A percentile compares a stretch with the other conserved stretches of the same genome.
These are phyloP conservation scores for Polia nebulosa DNA, from an alignment of 2,888 invertebrate species.

Conservation along the genomic window DNA sequence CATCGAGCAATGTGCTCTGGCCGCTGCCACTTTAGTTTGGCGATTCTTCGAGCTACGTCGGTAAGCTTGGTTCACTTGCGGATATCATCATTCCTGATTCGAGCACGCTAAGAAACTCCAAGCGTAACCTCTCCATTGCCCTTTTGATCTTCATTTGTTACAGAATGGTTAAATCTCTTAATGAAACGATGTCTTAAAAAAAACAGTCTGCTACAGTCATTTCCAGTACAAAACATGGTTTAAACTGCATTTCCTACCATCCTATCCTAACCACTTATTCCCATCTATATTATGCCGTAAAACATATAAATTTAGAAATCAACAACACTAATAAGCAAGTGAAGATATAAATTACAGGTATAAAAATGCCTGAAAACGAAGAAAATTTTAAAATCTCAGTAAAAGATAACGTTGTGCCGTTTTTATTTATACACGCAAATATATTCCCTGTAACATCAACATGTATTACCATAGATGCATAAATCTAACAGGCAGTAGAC, in stretches of 20 bases:
- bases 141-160: no score
- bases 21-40: no score
- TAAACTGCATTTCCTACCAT: not conserved
- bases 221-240: not conserved
- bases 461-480: constrained; percentile 75
- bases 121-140: no score
- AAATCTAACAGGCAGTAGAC: constrained; percentile 72
- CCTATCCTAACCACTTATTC: not conserved
- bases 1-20: no score
- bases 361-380: constrained; percentile 48
- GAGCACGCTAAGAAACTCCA: no score
- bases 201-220: not conserved
- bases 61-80: no score
- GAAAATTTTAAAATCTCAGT: constrained; percentile 68
- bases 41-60: no score
- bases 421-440: constrained; percentile 71
- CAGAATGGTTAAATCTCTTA: no score
- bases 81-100: no score
- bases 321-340: constrained; percentile 22
- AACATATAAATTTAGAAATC: not conserved
- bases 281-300: not conserved
- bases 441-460: constrained; percentile 70
- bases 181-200: not conserved
- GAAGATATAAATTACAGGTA: constrained; percentile 35
- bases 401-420: constrained; percentile 66